Conservation (phyloP, 2,797 vertebrate species). For the Martes flavigula region DNA sequence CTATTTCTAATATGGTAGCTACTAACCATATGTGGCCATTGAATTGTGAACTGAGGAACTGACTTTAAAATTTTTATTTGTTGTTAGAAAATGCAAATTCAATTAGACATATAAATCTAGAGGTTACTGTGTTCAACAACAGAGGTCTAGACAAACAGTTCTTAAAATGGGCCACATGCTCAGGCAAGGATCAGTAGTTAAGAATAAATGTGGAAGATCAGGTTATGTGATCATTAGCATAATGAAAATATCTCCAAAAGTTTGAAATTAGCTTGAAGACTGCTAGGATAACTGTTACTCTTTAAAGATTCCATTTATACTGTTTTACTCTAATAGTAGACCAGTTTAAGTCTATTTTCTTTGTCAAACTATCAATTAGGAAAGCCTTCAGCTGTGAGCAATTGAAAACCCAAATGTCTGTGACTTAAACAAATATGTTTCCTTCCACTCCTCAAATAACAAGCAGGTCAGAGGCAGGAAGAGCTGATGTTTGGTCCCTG, state of each 20-base stretch:
- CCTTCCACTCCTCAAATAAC: neutral
- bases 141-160: neutral
- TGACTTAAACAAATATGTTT: neutral
- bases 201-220: neutral
- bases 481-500: neutral
- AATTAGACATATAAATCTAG: neutral
- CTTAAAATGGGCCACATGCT: neutral
- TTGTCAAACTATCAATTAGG: neutral
- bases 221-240: neutral
- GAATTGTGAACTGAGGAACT: neutral
- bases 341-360: neutral
- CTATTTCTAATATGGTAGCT: neutral
- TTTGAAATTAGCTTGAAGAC: neutral
- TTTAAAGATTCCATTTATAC: neutral
- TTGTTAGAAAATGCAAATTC: neutral
- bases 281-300: neutral
- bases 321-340: neutral
- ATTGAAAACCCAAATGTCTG: neutral
- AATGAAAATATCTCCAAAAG: neutral
- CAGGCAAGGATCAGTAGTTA: neutral
- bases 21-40: neutral
- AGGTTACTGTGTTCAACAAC: neutral
- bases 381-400: neutral
- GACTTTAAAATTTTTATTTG: neutral
- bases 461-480: neutral